Conservation (phyloP, 2,113 vertebrate genomes). For the Rhadina sibilatrix region DNA sequence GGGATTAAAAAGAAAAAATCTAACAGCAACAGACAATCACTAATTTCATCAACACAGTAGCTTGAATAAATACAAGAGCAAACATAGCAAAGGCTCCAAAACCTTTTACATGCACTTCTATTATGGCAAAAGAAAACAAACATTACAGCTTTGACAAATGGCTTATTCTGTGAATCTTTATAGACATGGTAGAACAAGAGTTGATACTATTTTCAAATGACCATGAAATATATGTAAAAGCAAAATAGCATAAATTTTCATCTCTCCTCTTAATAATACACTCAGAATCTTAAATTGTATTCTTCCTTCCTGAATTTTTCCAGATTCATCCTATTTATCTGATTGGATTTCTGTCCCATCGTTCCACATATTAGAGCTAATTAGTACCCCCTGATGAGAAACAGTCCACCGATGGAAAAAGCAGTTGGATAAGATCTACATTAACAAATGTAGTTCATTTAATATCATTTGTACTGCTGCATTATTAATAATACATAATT, state of each 20-base stretch:
- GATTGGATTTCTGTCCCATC: conserved; percentile 80
- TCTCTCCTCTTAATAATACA: conserved; percentile 50
- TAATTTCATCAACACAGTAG: conserved; percentile 27
- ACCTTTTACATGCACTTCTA: conserved; percentile 32
- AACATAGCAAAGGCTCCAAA: conserved; percentile 33
- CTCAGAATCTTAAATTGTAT: conserved; percentile 37
- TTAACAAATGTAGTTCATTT: conserved; percentile 87
- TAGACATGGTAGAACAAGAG: neutral
- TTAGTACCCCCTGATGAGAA: conserved; percentile 83
- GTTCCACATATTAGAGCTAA: conserved; percentile 81
- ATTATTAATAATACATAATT: conserved; percentile 88
- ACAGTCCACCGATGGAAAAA: conserved; percentile 80
- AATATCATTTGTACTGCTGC: conserved; percentile 84
- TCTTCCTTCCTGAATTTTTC: conserved; percentile 72
- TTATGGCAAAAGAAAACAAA: conserved; percentile 47
- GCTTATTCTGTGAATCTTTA: conserved; percentile 30
- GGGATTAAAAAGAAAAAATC: neutral
- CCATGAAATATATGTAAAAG: conserved; percentile 36
- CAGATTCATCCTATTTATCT: conserved; percentile 79
- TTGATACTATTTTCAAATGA: conserved; percentile 2
- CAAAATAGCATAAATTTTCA: conserved; percentile 36
- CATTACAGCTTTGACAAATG: conserved; percentile 41
- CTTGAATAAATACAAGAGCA: conserved; percentile 24
- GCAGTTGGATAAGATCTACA: conserved; percentile 83
- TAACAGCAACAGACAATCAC: conserved; percentile 34